Base-by-base conservation (phyloP, 2,888 invertebrate species). In the Pterobdella sp. region DNA sequence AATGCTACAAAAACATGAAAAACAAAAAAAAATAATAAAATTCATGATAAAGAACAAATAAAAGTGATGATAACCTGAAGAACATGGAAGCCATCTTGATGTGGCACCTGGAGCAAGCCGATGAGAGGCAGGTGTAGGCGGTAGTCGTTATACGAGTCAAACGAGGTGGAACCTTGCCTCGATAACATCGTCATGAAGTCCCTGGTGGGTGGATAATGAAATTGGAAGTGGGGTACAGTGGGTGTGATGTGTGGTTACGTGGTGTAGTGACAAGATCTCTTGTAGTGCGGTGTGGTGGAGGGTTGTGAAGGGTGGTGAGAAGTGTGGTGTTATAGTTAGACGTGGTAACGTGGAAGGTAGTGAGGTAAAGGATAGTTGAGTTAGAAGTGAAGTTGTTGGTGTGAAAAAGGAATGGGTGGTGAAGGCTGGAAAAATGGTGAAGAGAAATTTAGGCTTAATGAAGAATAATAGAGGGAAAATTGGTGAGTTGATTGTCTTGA, bases 131-230 rank as follows among this genome's bases (percentile, higher is more conserved):
- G 60, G n/a, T 7, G 7, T 22, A 56, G 60, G 60, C 60, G 60
- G 10, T 56, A 26, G n/a, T 56, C 14, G 60, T 56, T 56, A 26
- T 18, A 56, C n/a, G 10, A 18, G 60, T 56, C 60, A 26, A 26
- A 56, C 3, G 60, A n/a, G 10, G 60, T 22, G 10, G 14, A 26
- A 26, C 60, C 60, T 22, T 56, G 60, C 3, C n/a, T 22, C 3
- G 60, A 56, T 3, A 56, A 3, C 7, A 56, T 26, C 60, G 60
- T 56, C 60, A 56, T 56, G 60, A 56, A 56, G 60, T 56, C 60
- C n/a, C 60, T 56, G 60, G 60, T 22, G n/a, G 60, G n/a, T 22
- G 60, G 18, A 26, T 22, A 3, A n/a, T 7, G 60, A 56, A 56
- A 26, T 18, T 22, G n/a, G 60, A 3, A 3, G 60, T 26, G 60